Base-by-base conservation (phyloP, 2,888 invertebrate species). In the Drosophila sordidula region DNA sequence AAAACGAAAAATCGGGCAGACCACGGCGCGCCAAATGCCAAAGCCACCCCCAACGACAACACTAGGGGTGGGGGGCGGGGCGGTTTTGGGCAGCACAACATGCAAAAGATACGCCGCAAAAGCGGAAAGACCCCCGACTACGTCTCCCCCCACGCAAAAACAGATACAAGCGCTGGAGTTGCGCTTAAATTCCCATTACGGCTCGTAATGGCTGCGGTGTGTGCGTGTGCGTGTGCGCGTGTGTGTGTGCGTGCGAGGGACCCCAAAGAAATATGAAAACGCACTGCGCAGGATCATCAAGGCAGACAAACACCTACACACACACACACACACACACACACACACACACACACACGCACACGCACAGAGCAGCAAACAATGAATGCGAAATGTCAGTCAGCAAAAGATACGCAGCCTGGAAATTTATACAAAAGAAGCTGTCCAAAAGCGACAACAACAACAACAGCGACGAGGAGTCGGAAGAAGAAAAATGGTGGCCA, bases 201-300 rank as follows among this genome's bases (percentile, higher is more conserved):
- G 78, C 73, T 75, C 88, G 84, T 89, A 89, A 89, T 87, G 88
- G 81, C 80, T 87, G 87, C 79, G 88, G 77, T 77, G 75, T 70
- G 68, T 75, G 69, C 66, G 64, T 22, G 69, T 61, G 64, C 41
- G 55, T 49, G 54, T 42, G 64, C 11, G 42, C 50, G 50, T 47
- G 47, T 52, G 54, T 39, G 62, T 36, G 44, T 55, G 64, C 39
- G 36, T 50, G 65, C n/a, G 34, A 68, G 67, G 22, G 65, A 69
- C 70, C 39, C 57, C 57, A 39, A 71, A 73, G 76, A 80, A 89
- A 89, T 78, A 88, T 71, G 86, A 82, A 81, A 77, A 87, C 89
- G 85, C 81, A 83, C 78, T 90, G 90, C 90, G 90, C 90, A 90
- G 90, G 89, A 89, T 90, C 90, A 81, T 81, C 79, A 88, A 76